Evolutionary conservation across 2,113 vertebrate genomes (phyloP).

Genomic region (Leiothrix lutea): DNA sequence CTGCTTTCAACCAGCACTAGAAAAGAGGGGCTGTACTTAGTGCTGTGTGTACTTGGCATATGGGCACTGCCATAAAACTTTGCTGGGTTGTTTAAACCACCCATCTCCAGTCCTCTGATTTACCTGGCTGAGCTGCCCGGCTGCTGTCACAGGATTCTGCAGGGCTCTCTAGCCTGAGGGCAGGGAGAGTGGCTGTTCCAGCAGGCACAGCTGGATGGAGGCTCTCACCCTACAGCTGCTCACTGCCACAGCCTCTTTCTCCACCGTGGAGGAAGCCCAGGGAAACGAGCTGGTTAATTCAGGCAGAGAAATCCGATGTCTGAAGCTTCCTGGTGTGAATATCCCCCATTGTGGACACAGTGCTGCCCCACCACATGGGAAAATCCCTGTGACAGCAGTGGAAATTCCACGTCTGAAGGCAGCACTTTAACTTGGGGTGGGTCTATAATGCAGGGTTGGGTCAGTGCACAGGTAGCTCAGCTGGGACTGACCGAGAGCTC

Average conservation of each 20-base stretch:
- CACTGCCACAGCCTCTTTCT: not conserved
- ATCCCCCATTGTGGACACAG: not conserved
- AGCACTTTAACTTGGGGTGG: not conserved
- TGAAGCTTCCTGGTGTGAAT: not conserved
- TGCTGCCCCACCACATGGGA: not conserved
- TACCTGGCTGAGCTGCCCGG: not conserved
- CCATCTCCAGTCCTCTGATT: not conserved
- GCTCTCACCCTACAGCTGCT: not conserved
- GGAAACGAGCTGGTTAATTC: not conserved
- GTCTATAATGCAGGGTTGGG: accelerated
- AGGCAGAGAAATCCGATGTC: not conserved
- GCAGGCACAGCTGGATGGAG: not conserved
- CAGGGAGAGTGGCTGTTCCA: not conserved
- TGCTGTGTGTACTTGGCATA: accelerated
- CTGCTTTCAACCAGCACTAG: not conserved
- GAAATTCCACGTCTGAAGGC: not conserved
- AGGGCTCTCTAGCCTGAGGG: not conserved
- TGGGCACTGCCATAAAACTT: not conserved
- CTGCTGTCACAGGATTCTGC: not conserved
- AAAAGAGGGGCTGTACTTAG: not conserved
- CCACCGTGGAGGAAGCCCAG: not conserved
- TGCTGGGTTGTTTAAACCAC: not conserved
- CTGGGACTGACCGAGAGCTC: not conserved
- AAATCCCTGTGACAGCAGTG: slow-evolving; percentile 9
- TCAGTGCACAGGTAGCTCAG: not conserved